A percentile compares a stretch with the other conserved stretches of the same genome.
phyloP scores from a whole-genome alignment of 1,140 invertebrate genomes.

The Rhyacophila brunnea region DNA sequence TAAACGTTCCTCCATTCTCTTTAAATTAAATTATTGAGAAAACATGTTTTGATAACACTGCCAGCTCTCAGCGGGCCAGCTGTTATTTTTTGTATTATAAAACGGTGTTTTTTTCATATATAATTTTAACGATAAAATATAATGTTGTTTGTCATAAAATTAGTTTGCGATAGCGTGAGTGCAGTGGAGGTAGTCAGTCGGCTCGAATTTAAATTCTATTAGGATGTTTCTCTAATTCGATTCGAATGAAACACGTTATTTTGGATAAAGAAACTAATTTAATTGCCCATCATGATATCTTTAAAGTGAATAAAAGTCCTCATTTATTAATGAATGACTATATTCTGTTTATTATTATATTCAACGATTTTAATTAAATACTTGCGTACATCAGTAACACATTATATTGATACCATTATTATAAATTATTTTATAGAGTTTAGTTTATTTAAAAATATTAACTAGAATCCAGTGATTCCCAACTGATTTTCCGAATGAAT shows the following conservation, averaged over 20 bases:
- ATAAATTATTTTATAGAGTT: no score
- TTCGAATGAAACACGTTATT: conserved; percentile 3
- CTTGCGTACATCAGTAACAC: no score
- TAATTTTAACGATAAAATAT: conserved; percentile 14
- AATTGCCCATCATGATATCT: background rate
- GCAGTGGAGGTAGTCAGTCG: conserved; percentile 7
- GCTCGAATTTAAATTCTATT: conserved; percentile 3
- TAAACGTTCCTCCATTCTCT: conserved; percentile 8
- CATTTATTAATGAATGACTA: no score
- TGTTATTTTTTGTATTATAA: conserved; percentile 5
- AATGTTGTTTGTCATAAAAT: conserved; percentile 21
- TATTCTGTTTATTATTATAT: no score
- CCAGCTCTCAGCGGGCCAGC: conserved; percentile 1
- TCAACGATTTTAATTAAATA: no score
- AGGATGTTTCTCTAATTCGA: conserved; percentile 5
- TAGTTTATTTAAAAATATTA: no score
- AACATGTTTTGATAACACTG: conserved; percentile 17
- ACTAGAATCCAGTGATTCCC: no score
- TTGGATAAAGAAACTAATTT: background rate
- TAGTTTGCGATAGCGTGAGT: background rate
- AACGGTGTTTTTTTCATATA: conserved; percentile 9
- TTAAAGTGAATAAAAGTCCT: no score
- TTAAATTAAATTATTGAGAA: conserved; percentile 12
- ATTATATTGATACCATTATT: no score
- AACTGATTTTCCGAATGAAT: no score